phyloP scores from a whole-genome alignment of 2,888 invertebrate species.

The Phortica okadai region DNA sequence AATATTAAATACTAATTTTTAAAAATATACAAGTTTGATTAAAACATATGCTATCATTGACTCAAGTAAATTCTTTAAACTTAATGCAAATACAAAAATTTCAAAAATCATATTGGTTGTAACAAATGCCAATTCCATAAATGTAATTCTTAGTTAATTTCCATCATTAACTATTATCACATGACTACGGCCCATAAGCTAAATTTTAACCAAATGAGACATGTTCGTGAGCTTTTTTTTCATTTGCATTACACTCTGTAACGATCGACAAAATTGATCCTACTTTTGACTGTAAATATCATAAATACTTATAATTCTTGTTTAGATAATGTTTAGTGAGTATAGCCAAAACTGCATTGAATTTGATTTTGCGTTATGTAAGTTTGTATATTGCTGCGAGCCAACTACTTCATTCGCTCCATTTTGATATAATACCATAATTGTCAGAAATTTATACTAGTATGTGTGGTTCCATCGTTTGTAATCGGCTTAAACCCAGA shows the following conservation, averaged over 20 bases:
- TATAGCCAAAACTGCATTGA: conserved; percentile 12
- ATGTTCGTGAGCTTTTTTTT: conserved; percentile 10
- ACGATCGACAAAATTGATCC: background rate
- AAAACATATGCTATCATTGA: no score
- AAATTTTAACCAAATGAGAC: background rate
- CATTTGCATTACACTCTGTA: background rate
- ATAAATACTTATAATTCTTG: background rate
- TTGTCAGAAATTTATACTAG: conserved; percentile 44
- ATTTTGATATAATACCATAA: background rate
- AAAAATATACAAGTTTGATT: no score
- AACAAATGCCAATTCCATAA: background rate
- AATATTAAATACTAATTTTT: no score
- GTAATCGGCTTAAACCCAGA: conserved; percentile 61
- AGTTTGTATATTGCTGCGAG: background rate
- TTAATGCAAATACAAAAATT: no score
- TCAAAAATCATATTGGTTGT: background rate
- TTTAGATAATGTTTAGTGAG: background rate
- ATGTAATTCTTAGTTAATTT: background rate
- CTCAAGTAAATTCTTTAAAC: no score
- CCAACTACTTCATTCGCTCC: no score
- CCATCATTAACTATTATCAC: conserved; percentile 14
- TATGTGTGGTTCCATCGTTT: conserved; percentile 5
- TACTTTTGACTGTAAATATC: background rate
- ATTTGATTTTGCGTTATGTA: conserved; percentile 2
- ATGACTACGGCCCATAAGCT: background rate